A percentile compares a stretch with the other conserved stretches of the same genome.
Conservation (phyloP, 2,888 invertebrate genomes). For the Dorcus parallelipipedus region DNA sequence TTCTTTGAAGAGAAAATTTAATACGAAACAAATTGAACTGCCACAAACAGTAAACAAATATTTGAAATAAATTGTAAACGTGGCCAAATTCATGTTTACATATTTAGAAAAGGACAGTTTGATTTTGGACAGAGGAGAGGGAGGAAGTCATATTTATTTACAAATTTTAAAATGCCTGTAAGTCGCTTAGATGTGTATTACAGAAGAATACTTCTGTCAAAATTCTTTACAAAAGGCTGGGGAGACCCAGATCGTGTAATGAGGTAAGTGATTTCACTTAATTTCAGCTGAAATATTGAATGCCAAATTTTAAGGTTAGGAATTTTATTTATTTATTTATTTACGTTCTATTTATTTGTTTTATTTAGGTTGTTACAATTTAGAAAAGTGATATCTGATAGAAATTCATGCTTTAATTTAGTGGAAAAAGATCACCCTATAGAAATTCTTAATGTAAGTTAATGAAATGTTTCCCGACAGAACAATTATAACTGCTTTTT, state of each 20-base stretch:
- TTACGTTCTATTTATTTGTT: background rate
- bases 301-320: background rate
- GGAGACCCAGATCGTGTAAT: slow-evolving; percentile 88
- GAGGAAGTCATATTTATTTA: background rate
- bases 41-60: no score
- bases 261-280: slow-evolving; percentile 51
- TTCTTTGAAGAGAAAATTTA: no score
- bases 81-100: no score
- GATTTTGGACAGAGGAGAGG: no score
- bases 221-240: slow-evolving; percentile 96
- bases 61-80: no score
- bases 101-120: no score
- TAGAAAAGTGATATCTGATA: slow-evolving; percentile 79
- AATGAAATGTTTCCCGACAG: slow-evolving; percentile 1
- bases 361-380: slow-evolving; percentile 79
- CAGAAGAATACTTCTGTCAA: slow-evolving; percentile 79
- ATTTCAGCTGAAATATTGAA: background rate
- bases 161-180: slow-evolving; percentile 35
- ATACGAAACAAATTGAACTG: no score
- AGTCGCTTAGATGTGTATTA: slow-evolving; percentile 73
- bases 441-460: slow-evolving; percentile 75
- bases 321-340: background rate
- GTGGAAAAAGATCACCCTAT: slow-evolving; percentile 82
- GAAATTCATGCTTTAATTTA: slow-evolving; percentile 77
- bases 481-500: background rate